Evolutionary conservation across 2,113 vertebrate species (phyloP).

Genomic region (Campylomormyrus numenius): DNA sequence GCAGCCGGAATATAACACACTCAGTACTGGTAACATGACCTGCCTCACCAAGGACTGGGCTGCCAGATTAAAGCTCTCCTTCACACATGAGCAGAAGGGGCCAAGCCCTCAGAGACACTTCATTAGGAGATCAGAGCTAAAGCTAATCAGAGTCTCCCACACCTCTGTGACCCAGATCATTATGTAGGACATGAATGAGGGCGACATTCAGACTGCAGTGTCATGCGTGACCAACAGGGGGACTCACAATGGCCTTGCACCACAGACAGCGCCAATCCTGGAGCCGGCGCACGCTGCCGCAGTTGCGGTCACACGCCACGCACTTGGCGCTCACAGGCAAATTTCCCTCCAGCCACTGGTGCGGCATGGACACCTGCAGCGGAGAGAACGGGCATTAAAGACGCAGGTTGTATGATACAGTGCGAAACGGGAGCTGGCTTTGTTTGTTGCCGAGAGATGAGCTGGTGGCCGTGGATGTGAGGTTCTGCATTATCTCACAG

Average conservation of each 20-base stretch:
- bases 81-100: neutral
- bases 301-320: conserved; percentile 74
- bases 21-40: neutral
- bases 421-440: neutral
- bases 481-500: neutral
- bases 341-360: conserved; percentile 89
- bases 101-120: neutral
- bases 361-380: conserved; percentile 77
- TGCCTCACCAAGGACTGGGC: neutral
- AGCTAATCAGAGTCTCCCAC: neutral
- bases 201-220: neutral
- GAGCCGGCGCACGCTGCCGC: conserved; percentile 78
- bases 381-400: neutral
- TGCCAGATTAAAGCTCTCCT: neutral
- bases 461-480: neutral
- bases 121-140: neutral
- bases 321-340: conserved; percentile 80
- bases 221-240: neutral
- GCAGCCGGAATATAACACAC: neutral
- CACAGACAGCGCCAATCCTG: conserved; percentile 89
- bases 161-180: neutral
- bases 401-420: neutral
- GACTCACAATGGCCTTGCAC: conserved; percentile 83
- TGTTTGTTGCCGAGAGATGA: neutral
- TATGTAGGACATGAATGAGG: neutral